phyloP scores from a whole-genome alignment of 2,888 invertebrate species.

The Harmothoe impar region DNA sequence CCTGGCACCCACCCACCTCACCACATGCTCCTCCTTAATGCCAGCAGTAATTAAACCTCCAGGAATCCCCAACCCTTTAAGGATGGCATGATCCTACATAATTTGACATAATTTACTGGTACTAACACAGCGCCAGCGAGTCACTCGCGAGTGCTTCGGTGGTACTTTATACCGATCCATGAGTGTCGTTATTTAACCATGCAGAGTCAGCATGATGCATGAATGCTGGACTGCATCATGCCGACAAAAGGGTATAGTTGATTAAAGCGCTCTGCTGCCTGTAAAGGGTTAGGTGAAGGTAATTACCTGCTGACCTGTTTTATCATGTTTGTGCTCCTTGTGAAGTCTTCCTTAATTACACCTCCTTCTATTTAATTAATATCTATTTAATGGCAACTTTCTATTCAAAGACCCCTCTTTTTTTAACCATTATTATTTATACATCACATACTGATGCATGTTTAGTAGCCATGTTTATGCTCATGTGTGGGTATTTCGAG shows the following conservation, averaged over 20 bases:
- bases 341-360: neutral
- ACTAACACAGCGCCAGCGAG: too few species aligned
- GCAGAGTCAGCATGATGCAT: too few species aligned
- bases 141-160: too few species aligned
- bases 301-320: slow-evolving; percentile 53
- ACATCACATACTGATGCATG: neutral
- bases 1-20: neutral
- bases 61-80: neutral
- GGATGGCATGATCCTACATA: too few species aligned
- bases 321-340: slow-evolving; percentile 3
- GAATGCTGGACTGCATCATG: too few species aligned
- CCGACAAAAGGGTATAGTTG: too few species aligned
- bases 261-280: too few species aligned
- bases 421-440: neutral
- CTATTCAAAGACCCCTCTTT: slow-evolving; percentile 28
- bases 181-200: too few species aligned
- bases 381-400: neutral
- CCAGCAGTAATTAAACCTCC: slow-evolving; percentile 10
- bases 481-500: slow-evolving; percentile 5
- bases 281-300: neutral
- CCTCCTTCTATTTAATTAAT: slow-evolving; percentile 19
- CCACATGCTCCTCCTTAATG: neutral
- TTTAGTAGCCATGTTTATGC: neutral
- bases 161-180: too few species aligned
- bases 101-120: too few species aligned